Evolutionary conservation across 1,140 invertebrate species (phyloP), one percentile per base, ranked within the genome.

Genomic region (Pentalonia nigronervosa): DNA sequence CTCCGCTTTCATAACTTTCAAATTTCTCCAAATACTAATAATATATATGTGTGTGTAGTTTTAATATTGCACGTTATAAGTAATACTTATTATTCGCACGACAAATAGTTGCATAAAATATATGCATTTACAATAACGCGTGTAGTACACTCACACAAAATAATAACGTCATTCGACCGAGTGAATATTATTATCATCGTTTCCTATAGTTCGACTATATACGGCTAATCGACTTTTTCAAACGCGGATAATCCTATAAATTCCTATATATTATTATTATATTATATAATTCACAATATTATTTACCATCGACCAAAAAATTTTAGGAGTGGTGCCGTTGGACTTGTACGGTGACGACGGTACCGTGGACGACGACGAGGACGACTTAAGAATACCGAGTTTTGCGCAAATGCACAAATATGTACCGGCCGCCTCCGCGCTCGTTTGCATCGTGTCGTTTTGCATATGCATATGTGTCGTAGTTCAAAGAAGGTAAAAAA

Each of bases 381-480:
- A 45, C 25, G 56, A 30, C 1, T 30, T 90, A 56, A 30, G 34
- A 25, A 23, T 93, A 53, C 91, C 47, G 7, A 93, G 36, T 84
- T 84, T 93, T 30, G 91, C 81, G 14, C 81, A 93, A 9, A 84
- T 93, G 48, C 91, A 93, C 7, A 93, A 93, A 84, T 93, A 93
- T 48, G 91, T 93, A 86, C 91, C 91, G n/a, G 91, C 34, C 2
- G 81, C 25, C 14, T 93, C 91, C 1, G 81, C 47, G 11, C 91
- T 93, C 7, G 48, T 93, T 34, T 93, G 91, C 23, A 1, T 93
- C 34, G 23, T 86, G 21, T 93, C 91, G 36, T 93, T 93, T 93
- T 93, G 91, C 20, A 6, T 93, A 25, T 93, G 91, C 50, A 93
- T 93, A 23, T 93, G 76, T 50, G 91, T 93, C 20, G 81, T 93